Evolutionary conservation across 1,140 invertebrate species (phyloP), one percentile per base, ranked within the genome.

Genomic region (Trinorchestia longiramus): DNA sequence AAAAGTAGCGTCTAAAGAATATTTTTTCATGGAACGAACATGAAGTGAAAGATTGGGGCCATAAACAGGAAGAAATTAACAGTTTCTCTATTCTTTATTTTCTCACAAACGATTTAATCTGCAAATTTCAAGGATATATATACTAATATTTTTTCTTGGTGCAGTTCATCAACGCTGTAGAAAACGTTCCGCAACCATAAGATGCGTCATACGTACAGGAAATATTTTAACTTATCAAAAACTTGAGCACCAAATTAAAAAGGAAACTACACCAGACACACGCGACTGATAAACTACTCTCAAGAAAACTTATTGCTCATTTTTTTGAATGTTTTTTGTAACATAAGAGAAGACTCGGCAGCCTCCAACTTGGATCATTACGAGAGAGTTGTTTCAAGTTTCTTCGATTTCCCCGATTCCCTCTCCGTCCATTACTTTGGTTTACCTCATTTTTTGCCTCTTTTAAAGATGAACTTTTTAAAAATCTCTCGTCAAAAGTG

Each of bases 341-440:
- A 77, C 36, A 77, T 77, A 77, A 77, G 62, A 77, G 62, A 77
- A 77, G 62, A 77, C 62, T 77, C 62, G 3, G 28, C 62, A 77
- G 62, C 62, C 62, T 77, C 62, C 62, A 77, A 77, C 62, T 77
- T 77, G 62, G 62, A 77, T 77, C 62, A 77, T 77, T 77, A 77
- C 62, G 62, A 77, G 62, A 36, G 28, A 77, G 62, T 77, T 77
- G 62, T 28, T 77, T 77, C 62, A 77, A 77, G 62, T 77, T 77
- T 3, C 62, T 77, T 28, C 62, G 15, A 77, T 77, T 77, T 36
- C 62, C 15, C 62, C 28, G 62, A 77, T 11, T 77, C 62, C 36
- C 62, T 77, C 62, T 11, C 62, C 62, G 62, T 23, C 62, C 62
- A 77, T 77, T 77, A 77, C 62, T 77, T 28, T 77, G 1, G 62